Evolutionary conservation across 2,113 vertebrate genomes (phyloP), one percentile per base, ranked within the genome.

Genomic region (Aplodontia rufa): DNA sequence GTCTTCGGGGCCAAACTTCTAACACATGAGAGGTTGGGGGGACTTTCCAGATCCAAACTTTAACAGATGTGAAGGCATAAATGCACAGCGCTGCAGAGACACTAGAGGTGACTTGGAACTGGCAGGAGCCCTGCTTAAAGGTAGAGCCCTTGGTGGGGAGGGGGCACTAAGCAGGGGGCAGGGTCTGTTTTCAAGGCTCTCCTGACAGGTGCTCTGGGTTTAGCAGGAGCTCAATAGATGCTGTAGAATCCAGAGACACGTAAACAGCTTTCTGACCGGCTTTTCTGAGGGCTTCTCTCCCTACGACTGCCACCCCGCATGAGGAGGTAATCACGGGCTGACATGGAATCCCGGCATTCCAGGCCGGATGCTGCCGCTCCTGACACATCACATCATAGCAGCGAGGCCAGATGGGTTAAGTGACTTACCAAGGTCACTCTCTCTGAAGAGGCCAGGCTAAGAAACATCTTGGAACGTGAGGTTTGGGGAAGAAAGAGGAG

Each of bases 351-450:
- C 16, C 62, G 87, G 97, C 55, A 17, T 94, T 58, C 35, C 28
- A 53, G 78, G 47, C 79, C 66, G 69, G 78, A 68, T n/a, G 32
- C 60, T 58, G 17, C 2, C 20, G 87, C 68, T 96, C 94, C 95
- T 76, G 32, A 88, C 49, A 47, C 0, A 0, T 19, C 49, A 47
- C 0, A 0, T 19, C 37, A 53, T 68, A 60, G 94, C 81, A 82
- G 68, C 16, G 32, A 91, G 94, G 89, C 94, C 76, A 95, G 94
- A 95, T 49, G 97, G 91, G 93, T 91, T 97, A 97, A 97, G 69
- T 87, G 91, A 94, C 91, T 96, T 79, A 82, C 74, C 96, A 96
- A 94, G 95, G 94, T 97, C 94, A 94, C 72, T 93, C 42, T 96
- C 69, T 88, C 64, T 71, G 74, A 95, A 82, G 86, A 93, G 79